Evolutionary conservation across 2,888 invertebrate genomes (phyloP).

Genomic region (Lamproptera curius): DNA sequence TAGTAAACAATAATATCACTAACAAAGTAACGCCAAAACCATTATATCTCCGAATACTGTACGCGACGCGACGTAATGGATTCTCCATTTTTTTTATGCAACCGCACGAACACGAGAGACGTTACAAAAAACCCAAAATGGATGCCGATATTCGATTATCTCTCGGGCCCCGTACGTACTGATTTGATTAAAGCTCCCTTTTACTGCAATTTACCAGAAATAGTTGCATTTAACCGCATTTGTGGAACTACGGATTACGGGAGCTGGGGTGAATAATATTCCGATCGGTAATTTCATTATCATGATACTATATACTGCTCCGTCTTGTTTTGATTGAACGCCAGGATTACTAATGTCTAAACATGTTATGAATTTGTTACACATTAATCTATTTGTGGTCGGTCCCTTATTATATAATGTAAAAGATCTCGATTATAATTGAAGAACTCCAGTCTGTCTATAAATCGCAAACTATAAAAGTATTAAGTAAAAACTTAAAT

Average conservation of each 20-base stretch:
- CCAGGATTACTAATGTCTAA: conserved; percentile 13
- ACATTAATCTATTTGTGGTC: background rate
- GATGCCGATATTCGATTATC: conserved; percentile 59
- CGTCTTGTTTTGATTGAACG: conserved; percentile 15
- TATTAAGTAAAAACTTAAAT: too few species aligned
- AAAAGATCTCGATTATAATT: too few species aligned
- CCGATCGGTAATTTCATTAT: conserved; percentile 32
- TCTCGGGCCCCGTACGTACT: conserved; percentile 34
- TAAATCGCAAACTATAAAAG: too few species aligned
- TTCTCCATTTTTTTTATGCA: background rate
- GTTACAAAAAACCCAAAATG: conserved; percentile 50
- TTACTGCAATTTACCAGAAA: conserved; percentile 60
- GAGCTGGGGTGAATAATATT: conserved; percentile 35
- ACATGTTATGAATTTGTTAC: conserved; percentile 19
- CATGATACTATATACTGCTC: conserved; percentile 26
- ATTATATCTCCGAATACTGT: too few species aligned
- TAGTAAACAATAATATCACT: too few species aligned
- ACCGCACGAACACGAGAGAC: conserved; percentile 12
- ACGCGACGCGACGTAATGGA: background rate
- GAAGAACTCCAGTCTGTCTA: too few species aligned
- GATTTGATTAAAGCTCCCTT: conserved; percentile 67
- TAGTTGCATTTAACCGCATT: conserved; percentile 61
- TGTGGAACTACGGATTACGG: conserved; percentile 32
- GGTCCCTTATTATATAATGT: too few species aligned
- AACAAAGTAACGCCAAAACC: too few species aligned